A percentile compares a stretch with the other conserved stretches of the same genome.
These are phyloP conservation scores for Lipotes vexillifer DNA, from an alignment of 2,113 vertebrate species.

Conservation along the genomic window DNA sequence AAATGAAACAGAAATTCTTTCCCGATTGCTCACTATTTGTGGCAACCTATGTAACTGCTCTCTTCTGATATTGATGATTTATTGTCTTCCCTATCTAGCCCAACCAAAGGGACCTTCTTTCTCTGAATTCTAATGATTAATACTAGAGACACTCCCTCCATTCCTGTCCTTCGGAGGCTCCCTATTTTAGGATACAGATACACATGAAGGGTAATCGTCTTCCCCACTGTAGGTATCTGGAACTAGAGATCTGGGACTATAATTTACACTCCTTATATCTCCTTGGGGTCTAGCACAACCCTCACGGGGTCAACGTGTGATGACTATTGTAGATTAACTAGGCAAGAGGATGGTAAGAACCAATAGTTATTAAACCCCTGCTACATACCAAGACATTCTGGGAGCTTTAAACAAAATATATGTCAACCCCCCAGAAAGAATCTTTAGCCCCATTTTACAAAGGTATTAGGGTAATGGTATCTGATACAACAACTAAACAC, in stretches of 20 bases:
- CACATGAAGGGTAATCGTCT: not conserved
- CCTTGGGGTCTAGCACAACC: not conserved
- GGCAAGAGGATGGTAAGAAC: not conserved
- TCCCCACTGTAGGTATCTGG: not conserved
- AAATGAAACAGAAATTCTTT: constrained; percentile 31
- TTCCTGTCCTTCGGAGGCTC: not conserved
- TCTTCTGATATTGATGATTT: not conserved
- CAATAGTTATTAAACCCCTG: not conserved
- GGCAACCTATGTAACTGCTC: not conserved
- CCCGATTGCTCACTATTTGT: not conserved
- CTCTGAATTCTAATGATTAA: not conserved
- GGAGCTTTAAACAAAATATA: not conserved
- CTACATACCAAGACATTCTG: not conserved
- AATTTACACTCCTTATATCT: not conserved
- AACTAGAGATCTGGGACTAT: not conserved
- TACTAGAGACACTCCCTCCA: not conserved
- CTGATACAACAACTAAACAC: not conserved
- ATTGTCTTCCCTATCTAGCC: not conserved
- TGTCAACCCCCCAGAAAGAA: not conserved
- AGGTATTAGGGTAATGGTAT: not conserved
- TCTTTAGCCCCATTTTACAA: not conserved
- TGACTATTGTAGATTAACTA: not conserved
- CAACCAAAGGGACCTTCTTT: not conserved
- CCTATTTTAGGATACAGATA: not conserved
- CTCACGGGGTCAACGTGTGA: not conserved